These are phyloP conservation scores for Pipistrellus pygmaeus DNA, from an alignment of 2,797 vertebrate genomes.

Conservation along the genomic window DNA sequence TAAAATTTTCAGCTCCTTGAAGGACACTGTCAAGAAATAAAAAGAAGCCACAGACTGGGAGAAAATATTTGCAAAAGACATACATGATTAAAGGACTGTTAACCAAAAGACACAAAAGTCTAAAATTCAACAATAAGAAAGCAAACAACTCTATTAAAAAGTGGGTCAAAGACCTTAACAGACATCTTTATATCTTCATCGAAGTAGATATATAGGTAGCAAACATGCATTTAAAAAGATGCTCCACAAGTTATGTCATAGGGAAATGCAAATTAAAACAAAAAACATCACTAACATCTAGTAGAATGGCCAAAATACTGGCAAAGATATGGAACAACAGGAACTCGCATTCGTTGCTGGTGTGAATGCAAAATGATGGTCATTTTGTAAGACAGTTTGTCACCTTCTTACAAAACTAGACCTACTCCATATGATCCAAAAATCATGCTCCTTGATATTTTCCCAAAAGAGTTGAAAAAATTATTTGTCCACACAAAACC, in stretches of 20 bases:
- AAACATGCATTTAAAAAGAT: not conserved
- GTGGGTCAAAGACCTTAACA: not conserved
- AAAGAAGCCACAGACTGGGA: not conserved
- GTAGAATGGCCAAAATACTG: not conserved
- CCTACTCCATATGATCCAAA: not conserved
- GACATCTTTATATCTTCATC: not conserved
- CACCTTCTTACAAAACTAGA: constrained; percentile 18
- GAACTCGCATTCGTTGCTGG: not conserved
- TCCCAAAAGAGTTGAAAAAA: not conserved
- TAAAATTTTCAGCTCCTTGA: not conserved
- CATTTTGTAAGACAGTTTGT: not conserved
- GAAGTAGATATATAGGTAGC: not conserved
- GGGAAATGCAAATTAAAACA: not conserved
- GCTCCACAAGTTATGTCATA: not conserved
- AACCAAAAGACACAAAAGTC: not conserved
- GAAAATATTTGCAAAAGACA: not conserved
- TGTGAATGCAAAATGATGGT: not conserved
- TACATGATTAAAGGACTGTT: not conserved
- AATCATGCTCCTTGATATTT: not conserved
- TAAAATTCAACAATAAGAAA: not conserved
- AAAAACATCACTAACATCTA: not conserved
- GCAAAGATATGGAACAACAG: not conserved
- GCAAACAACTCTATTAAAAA: not conserved
- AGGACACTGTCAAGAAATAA: not conserved
- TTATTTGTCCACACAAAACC: not conserved